A percentile compares a stretch with the other conserved stretches of the same genome.
These are phyloP conservation scores for Spilarctia lutea DNA, from an alignment of 2,888 invertebrate species.

Conservation along the genomic window DNA sequence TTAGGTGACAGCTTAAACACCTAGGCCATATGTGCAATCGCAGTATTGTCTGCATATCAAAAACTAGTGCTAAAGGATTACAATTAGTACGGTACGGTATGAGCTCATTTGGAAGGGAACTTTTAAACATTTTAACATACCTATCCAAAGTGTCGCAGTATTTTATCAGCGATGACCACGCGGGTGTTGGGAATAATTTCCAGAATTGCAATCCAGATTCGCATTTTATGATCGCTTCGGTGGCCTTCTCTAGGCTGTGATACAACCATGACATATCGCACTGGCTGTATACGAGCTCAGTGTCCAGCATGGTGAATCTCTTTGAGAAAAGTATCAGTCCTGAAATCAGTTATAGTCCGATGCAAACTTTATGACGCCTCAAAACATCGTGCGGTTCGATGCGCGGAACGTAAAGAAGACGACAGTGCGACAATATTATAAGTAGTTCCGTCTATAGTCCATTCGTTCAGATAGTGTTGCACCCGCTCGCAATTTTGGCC, in stretches of 20 bases:
- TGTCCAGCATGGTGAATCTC: slow-evolving; percentile 88
- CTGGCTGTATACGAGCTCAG: slow-evolving; percentile 76
- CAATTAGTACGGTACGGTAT: not conserved
- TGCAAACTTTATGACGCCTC: too few species aligned
- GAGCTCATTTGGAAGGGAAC: not conserved
- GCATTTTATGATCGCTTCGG: slow-evolving; percentile 86
- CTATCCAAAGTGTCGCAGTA: slow-evolving; percentile 88
- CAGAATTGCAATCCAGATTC: slow-evolving; percentile 89
- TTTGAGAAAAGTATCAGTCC: slow-evolving; percentile 85
- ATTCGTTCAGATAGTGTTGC: too few species aligned
- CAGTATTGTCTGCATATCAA: too few species aligned
- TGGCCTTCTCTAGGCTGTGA: slow-evolving; percentile 85
- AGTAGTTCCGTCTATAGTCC: too few species aligned
- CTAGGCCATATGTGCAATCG: too few species aligned
- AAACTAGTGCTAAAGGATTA: not conserved
- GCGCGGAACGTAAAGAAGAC: too few species aligned
- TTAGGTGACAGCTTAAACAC: too few species aligned
- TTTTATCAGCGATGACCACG: slow-evolving; percentile 85
- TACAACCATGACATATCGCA: slow-evolving; percentile 87
- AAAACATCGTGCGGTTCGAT: too few species aligned
- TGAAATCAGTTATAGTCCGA: slow-evolving; percentile 36
- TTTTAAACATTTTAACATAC: slow-evolving; percentile 63
- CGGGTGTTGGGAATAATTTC: slow-evolving; percentile 88
- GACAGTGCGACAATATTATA: too few species aligned
- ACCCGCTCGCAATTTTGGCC: too few species aligned